These are phyloP conservation scores for Oxystoma pomonae DNA, from an alignment of 2,888 invertebrate species.

Conservation along the genomic window DNA sequence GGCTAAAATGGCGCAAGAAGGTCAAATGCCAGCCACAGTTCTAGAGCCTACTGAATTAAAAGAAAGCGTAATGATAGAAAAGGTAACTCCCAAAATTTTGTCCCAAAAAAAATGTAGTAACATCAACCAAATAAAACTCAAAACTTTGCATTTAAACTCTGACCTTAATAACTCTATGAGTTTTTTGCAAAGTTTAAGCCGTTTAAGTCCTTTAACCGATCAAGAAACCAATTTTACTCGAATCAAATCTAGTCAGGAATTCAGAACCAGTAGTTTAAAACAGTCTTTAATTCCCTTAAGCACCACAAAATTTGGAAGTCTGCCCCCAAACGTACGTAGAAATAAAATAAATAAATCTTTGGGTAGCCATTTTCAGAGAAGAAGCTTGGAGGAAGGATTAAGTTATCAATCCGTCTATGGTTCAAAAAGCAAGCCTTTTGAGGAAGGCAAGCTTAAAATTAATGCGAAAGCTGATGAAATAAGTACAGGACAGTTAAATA, in stretches of 20 bases:
- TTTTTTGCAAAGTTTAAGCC: background rate
- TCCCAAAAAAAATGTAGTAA: background rate
- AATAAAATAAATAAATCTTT: constrained; percentile 18
- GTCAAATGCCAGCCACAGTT: background rate
- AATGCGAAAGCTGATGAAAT: no score
- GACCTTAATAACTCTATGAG: no score
- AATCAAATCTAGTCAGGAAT: background rate
- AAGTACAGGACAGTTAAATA: background rate
- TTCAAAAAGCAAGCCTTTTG: background rate
- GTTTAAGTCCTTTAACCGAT: background rate
- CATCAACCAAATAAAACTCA: background rate
- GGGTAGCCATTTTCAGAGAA: constrained; percentile 23
- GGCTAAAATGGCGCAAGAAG: background rate
- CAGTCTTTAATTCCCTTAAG: background rate
- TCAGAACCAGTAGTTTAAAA: background rate
- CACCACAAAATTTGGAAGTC: constrained; percentile 4
- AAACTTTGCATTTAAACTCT: background rate
- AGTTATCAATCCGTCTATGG: background rate
- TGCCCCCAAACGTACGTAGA: constrained; percentile 6
- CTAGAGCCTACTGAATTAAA: background rate
- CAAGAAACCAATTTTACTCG: background rate
- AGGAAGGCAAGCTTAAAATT: background rate
- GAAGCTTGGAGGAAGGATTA: background rate
- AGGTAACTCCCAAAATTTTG: background rate
- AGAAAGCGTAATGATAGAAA: background rate